Percentiles rank a stretch among this genome's conserved stretches.
Conservation (phyloP, 2,888 invertebrate species). For the Lissocephala sabroskyi region DNA sequence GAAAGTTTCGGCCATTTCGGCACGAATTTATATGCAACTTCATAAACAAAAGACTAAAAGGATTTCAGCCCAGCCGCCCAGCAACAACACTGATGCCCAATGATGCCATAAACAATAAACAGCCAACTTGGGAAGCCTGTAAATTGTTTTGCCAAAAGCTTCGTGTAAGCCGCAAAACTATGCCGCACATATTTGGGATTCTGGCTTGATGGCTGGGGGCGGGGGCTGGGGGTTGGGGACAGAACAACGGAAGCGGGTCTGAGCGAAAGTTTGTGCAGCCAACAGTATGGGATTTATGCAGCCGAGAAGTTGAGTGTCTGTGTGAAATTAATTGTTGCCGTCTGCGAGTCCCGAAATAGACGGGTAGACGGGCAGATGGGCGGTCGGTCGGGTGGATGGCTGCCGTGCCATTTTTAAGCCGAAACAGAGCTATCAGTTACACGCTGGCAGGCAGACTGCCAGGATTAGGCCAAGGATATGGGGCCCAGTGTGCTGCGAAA, state of each 20-base stretch:
- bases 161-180: conserved; percentile 59
- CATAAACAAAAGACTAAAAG: conserved; percentile 63
- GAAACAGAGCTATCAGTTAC: conserved; percentile 62
- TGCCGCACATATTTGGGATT: conserved; percentile 48
- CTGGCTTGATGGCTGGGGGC: too few relatives aligned
- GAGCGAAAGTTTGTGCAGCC: conserved; percentile 24
- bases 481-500: conserved; percentile 36
- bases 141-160: conserved; percentile 50
- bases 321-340: conserved; percentile 65
- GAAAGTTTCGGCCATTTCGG: too few relatives aligned
- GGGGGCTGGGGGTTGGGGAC: too few relatives aligned
- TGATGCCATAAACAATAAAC: conserved; percentile 69
- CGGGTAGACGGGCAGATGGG: background rate
- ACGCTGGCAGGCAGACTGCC: conserved; percentile 26
- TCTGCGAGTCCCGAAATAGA: conserved; percentile 15
- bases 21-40: conserved; percentile 54
- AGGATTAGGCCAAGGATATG: conserved; percentile 51
- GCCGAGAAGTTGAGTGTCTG: conserved; percentile 60
- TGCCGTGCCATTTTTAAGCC: conserved; percentile 35
- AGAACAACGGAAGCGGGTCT: too few relatives aligned
- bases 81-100: conserved; percentile 53
- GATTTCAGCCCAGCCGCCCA: conserved; percentile 42
- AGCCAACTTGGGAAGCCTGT: conserved; percentile 62
- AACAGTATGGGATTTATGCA: conserved; percentile 51
- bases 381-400: background rate